Conservation (phyloP, 1,140 invertebrate genomes). For the Drosophila rhopaloa region DNA sequence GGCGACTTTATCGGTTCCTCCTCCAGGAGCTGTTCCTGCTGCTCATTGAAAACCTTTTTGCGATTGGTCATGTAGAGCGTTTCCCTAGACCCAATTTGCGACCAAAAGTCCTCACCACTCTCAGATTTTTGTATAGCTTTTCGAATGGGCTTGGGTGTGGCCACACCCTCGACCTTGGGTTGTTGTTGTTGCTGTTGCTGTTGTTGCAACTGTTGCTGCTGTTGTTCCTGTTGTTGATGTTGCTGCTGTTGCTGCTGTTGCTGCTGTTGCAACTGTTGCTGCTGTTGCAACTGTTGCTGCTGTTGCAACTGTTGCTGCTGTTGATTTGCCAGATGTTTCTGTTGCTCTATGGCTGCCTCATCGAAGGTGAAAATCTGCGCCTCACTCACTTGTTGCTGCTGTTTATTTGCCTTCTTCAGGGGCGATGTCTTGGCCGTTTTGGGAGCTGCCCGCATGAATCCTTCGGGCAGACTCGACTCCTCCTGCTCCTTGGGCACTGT, state of each 20-base stretch:
- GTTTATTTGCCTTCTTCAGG: conserved; percentile 47
- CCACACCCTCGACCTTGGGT: conserved; percentile 46
- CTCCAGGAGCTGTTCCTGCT: conserved; percentile 36
- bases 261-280: not conserved
- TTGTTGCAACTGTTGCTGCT: not conserved
- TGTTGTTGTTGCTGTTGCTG: not conserved
- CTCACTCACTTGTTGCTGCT: conserved; percentile 41
- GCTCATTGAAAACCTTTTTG: conserved; percentile 64
- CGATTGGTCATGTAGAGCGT: conserved; percentile 82
- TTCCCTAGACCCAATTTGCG: conserved; percentile 75
- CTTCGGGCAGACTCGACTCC: conserved; percentile 57
- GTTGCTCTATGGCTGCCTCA: conserved; percentile 51
- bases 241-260: not conserved
- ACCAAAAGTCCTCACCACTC: conserved; percentile 84
- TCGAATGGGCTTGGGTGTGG: conserved; percentile 67
- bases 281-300: not conserved
- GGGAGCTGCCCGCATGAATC: conserved; percentile 68
- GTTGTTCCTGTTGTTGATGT: not conserved
- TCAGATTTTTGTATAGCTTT: conserved; percentile 73
- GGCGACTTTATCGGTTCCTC: conserved; percentile 23
- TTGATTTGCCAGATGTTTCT: conserved; percentile 14
- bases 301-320: not conserved
- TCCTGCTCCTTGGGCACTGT: conserved; percentile 10
- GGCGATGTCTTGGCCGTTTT: conserved; percentile 65
- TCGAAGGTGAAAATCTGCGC: conserved; percentile 78